Percentiles rank a stretch among this genome's conserved stretches.
These are phyloP conservation scores for Xanthorhoe spadicearia DNA, from an alignment of 2,888 invertebrate species.

Conservation along the genomic window DNA sequence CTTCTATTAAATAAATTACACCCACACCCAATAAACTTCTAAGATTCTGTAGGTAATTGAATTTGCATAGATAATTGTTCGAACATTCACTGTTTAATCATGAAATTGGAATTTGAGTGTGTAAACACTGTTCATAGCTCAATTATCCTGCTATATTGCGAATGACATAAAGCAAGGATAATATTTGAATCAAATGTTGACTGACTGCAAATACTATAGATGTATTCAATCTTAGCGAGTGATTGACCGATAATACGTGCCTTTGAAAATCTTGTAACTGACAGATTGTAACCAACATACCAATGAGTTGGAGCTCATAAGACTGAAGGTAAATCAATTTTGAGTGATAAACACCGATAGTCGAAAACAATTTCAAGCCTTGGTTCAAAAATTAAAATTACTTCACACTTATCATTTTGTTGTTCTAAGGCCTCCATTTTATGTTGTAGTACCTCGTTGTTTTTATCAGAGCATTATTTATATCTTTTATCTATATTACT, in stretches of 20 bases:
- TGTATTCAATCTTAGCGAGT: neutral
- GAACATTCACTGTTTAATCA: conserved; percentile 7
- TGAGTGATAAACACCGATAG: too few relatives aligned
- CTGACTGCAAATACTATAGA: neutral
- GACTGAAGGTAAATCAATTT: too few relatives aligned
- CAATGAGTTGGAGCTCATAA: too few relatives aligned
- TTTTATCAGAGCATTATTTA: too few relatives aligned
- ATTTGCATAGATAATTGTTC: conserved; percentile 11
- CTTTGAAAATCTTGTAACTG: too few relatives aligned
- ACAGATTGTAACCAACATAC: too few relatives aligned
- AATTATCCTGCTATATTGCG: conserved; percentile 10
- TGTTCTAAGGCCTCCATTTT: too few relatives aligned
- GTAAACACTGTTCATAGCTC: conserved; percentile 9
- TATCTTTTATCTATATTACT: too few relatives aligned
- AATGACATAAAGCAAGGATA: conserved; percentile 20
- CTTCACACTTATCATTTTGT: too few relatives aligned
- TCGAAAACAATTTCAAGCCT: too few relatives aligned
- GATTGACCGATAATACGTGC: neutral
- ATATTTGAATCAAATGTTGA: conserved; percentile 26
- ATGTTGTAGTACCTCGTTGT: too few relatives aligned
- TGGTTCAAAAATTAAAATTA: too few relatives aligned
- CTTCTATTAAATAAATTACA: conserved; percentile 5
- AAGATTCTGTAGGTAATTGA: neutral
- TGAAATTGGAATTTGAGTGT: conserved; percentile 19
- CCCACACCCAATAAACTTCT: neutral